Conservation (phyloP, 2,113 vertebrate genomes). For the Candoia aspera region DNA sequence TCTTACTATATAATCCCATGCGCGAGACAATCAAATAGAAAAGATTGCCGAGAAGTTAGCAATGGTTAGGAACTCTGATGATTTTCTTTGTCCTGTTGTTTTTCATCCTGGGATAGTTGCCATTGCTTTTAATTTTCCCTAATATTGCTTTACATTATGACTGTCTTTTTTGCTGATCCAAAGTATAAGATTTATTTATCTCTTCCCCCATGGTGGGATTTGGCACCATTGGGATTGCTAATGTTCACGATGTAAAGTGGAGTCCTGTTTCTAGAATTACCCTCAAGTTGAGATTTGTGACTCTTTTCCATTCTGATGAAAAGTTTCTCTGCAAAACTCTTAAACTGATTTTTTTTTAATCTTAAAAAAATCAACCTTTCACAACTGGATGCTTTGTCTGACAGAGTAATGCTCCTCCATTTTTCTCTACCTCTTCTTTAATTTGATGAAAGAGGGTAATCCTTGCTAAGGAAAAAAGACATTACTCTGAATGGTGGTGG, state of each 20-base stretch:
- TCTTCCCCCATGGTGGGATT: not conserved
- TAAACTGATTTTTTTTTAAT: no score
- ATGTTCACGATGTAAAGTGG: not conserved
- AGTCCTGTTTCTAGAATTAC: not conserved
- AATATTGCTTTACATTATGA: not conserved
- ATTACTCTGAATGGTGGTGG: no score
- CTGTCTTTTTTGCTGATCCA: not conserved
- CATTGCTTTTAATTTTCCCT: not conserved
- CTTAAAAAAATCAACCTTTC: no score
- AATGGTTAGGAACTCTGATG: not conserved
- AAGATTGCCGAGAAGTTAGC: not conserved
- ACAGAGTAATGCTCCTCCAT: no score
- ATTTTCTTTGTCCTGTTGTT: not conserved
- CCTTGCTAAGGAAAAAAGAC: no score
- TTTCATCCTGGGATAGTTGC: not conserved
- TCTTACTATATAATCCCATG: not conserved
- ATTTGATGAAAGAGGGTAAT: no score
- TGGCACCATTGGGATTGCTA: not conserved
- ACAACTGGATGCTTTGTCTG: no score
- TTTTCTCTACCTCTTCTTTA: no score
- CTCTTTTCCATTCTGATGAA: no score
- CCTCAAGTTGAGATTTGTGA: no score
- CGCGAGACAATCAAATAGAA: not conserved
- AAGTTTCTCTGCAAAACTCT: no score
- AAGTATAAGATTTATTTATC: not conserved